Conservation (phyloP, 2,113 vertebrate species). For the Corvus moneduloides region DNA sequence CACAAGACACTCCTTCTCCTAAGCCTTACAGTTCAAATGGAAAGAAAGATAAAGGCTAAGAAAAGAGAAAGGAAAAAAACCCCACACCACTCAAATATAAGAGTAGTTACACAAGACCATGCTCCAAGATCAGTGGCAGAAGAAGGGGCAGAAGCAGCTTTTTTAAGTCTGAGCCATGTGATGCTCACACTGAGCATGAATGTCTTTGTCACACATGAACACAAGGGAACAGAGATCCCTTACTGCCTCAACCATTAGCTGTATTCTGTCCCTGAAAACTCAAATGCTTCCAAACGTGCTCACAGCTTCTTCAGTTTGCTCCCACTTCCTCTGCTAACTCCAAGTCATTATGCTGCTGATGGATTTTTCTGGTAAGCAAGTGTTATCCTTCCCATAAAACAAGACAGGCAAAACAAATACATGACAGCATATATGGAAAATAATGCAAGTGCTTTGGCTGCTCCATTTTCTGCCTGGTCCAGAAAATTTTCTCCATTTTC, state of each 20-base stretch:
- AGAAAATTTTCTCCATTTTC: too few relatives aligned
- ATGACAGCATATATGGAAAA: background rate
- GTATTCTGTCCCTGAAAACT: background rate
- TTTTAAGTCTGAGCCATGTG: fast-evolving
- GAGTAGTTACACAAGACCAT: background rate
- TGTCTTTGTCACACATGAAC: background rate
- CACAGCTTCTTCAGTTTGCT: background rate
- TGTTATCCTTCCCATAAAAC: background rate
- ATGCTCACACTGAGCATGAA: background rate
- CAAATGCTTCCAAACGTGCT: fast-evolving
- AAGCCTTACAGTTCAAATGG: background rate
- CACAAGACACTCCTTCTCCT: background rate
- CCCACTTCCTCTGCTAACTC: background rate
- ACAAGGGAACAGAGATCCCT: background rate
- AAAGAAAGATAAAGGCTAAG: background rate
- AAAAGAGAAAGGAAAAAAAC: background rate
- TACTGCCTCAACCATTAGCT: background rate
- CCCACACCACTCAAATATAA: fast-evolving
- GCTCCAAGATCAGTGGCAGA: background rate
- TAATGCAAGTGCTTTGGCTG: background rate
- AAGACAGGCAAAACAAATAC: background rate
- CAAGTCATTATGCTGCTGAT: background rate
- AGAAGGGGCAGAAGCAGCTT: background rate
- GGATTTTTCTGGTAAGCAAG: background rate
- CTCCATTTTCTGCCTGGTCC: background rate